Evolutionary conservation across 1,140 invertebrate genomes (phyloP).

Genomic region (Sipha flava): DNA sequence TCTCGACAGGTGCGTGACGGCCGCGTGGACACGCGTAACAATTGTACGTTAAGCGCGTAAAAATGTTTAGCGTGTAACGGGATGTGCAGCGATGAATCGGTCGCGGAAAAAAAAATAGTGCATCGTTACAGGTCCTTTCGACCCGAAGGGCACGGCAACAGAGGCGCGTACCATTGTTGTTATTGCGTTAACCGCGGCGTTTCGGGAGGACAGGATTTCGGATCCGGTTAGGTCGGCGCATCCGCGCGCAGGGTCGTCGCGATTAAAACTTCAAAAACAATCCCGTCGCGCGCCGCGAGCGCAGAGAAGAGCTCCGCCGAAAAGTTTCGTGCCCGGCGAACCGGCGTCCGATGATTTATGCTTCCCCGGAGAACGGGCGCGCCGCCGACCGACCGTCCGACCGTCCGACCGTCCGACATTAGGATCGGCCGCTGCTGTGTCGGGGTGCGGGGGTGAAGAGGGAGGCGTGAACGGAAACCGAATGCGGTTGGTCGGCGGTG

Average conservation of each 20-base stretch:
- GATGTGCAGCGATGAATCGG: too few species aligned
- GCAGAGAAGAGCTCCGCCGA: background rate
- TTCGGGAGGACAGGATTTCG: too few species aligned
- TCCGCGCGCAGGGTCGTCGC: background rate
- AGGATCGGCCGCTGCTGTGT: background rate
- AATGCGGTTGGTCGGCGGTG: slow-evolving; percentile 10
- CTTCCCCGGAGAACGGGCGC: background rate
- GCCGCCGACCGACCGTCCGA: background rate
- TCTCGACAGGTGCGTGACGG: too few species aligned
- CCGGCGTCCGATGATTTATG: slow-evolving; percentile 13
- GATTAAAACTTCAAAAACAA: background rate
- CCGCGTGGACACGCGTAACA: too few species aligned
- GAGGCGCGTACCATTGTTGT: too few species aligned
- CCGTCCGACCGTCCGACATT: background rate
- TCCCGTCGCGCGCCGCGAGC: background rate
- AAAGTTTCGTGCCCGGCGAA: background rate
- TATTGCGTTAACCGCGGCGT: too few species aligned
- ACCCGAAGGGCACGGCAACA: too few species aligned
- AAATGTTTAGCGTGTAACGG: too few species aligned
- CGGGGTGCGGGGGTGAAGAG: background rate
- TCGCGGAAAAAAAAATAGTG: too few species aligned
- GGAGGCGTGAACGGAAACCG: slow-evolving; percentile 27
- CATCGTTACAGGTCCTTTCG: too few species aligned
- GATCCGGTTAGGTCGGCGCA: too few species aligned
- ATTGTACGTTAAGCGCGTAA: too few species aligned